These are phyloP conservation scores for Falco berigora DNA, from an alignment of 2,797 vertebrate genomes.

Conservation along the genomic window DNA sequence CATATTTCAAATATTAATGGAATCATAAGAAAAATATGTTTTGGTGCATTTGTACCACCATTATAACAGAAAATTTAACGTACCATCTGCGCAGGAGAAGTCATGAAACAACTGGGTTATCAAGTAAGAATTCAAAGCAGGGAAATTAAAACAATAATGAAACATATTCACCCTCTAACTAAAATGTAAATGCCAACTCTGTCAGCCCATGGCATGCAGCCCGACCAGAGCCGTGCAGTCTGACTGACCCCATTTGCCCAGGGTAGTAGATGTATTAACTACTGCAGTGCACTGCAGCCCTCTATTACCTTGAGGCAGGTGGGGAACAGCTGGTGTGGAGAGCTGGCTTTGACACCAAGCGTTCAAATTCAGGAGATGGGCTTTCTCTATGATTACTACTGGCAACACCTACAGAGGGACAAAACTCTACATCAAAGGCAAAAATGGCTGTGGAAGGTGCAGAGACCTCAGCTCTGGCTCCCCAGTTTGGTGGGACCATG, in stretches of 20 bases:
- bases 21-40: background rate
- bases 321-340: background rate
- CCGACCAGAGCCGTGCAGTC: background rate
- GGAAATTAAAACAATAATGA: background rate
- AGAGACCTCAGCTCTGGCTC: background rate
- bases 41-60: background rate
- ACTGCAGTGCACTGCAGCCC: background rate
- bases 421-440: background rate
- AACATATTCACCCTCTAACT: background rate
- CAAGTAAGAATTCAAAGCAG: background rate
- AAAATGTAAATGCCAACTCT: background rate
- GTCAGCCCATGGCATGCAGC: background rate
- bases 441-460: background rate
- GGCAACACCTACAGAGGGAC: background rate
- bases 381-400: background rate
- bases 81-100: background rate
- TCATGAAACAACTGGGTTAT: background rate
- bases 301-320: background rate
- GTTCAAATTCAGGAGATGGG: background rate
- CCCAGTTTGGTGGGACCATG: too few relatives aligned
- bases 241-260: background rate
- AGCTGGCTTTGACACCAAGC: background rate
- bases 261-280: background rate
- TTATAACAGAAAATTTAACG: background rate
- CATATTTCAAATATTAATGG: background rate